Percentiles rank a stretch among this genome's conserved stretches.
These are phyloP conservation scores for Phoeniculus purpureus DNA, from an alignment of 2,797 vertebrate genomes.

Conservation along the genomic window DNA sequence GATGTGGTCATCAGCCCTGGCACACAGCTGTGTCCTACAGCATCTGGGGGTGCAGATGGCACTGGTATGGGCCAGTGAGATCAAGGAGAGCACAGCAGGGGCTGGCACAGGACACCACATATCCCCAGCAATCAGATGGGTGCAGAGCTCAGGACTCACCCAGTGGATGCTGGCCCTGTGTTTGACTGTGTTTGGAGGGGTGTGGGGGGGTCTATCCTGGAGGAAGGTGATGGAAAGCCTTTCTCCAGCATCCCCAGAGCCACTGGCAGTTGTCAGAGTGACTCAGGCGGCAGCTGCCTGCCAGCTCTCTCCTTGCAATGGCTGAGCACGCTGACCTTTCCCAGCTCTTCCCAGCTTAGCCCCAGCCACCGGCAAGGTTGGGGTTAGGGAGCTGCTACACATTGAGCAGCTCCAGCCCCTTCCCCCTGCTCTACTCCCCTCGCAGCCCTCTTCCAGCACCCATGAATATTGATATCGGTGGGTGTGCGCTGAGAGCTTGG, in stretches of 20 bases:
- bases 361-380: neutral
- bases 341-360: neutral
- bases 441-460: neutral
- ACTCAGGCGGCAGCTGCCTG: neutral
- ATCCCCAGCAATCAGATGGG: neutral
- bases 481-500: neutral
- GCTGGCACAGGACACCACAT: neutral
- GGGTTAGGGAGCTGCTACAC: neutral
- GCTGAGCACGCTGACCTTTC: slow-evolving; percentile 53
- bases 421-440: neutral
- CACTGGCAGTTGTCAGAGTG: neutral
- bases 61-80: fast-evolving
- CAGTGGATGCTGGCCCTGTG: neutral
- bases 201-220: neutral
- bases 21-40: fast-evolving
- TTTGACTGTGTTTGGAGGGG: too few species aligned
- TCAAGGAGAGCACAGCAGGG: fast-evolving
- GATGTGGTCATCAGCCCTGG: neutral
- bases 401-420: neutral
- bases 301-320: neutral
- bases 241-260: neutral
- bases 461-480: slow-evolving; percentile 40
- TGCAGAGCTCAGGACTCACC: fast-evolving
- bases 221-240: neutral
- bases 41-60: neutral